Percentiles rank a stretch among this genome's conserved stretches.
Conservation (phyloP, 2,888 invertebrate genomes). For the Neoitamus cyanurus region DNA sequence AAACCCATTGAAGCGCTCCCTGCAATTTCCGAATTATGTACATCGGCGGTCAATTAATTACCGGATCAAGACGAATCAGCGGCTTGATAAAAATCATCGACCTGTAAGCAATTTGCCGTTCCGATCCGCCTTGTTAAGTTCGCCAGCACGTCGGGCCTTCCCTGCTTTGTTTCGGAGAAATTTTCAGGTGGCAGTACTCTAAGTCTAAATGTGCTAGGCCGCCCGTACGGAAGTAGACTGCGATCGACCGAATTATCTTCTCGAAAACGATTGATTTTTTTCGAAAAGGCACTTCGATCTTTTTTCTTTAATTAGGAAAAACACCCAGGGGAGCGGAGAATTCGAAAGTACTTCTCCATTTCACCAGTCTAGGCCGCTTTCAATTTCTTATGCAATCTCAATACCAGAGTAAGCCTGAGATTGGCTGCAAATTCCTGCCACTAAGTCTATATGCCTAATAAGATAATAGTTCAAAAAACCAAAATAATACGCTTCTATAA, state of each 20-base stretch:
- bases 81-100: conserved; percentile 6
- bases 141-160: neutral
- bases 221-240: neutral
- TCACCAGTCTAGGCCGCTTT: neutral
- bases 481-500: no score
- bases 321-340: neutral
- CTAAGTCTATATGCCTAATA: no score
- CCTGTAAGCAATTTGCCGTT: neutral
- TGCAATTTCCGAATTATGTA: conserved; percentile 20
- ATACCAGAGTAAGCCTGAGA: neutral
- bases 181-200: neutral
- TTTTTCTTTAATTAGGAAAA: neutral
- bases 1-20: neutral
- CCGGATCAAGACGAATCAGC: conserved; percentile 13
- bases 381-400: neutral
- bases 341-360: neutral
- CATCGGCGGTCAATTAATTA: conserved; percentile 11
- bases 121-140: neutral
- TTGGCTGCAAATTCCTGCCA: no score
- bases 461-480: no score
- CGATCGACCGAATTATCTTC: neutral
- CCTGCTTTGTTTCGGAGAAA: neutral
- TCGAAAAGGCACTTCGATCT: neutral
- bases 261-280: neutral
- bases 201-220: neutral